Evolutionary conservation across 2,888 invertebrate species (phyloP).

Genomic region (Eristalis pertinax): DNA sequence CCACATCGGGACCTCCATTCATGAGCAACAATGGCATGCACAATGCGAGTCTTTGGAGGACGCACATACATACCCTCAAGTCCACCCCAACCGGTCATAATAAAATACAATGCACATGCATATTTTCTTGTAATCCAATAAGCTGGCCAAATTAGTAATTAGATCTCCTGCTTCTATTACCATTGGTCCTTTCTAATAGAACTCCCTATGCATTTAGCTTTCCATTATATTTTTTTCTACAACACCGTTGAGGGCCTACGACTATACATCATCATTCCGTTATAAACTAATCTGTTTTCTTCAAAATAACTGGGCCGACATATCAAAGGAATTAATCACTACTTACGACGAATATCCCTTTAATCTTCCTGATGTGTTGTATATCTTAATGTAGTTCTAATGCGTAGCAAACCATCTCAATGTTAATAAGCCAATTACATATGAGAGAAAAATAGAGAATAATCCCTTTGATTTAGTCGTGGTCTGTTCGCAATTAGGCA

Average conservation of each 20-base stretch:
- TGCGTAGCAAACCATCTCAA: conserved; percentile 11
- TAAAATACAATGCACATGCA: too few relatives aligned
- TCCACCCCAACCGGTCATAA: too few relatives aligned
- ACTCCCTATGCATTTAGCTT: neutral
- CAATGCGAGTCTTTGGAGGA: too few relatives aligned
- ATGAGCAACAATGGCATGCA: too few relatives aligned
- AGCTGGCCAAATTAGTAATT: neutral
- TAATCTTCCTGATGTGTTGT: conserved; percentile 27
- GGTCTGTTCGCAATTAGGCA: neutral
- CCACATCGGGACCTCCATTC: too few relatives aligned
- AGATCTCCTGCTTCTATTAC: neutral
- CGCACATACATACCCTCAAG: too few relatives aligned
- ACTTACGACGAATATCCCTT: conserved; percentile 11
- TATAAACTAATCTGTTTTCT: conserved; percentile 3
- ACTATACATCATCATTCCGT: conserved; percentile 1
- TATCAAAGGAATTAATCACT: conserved; percentile 15
- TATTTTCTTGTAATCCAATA: too few relatives aligned
- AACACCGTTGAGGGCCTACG: neutral
- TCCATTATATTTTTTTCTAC: neutral
- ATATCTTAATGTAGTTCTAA: conserved; percentile 18
- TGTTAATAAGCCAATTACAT: conserved; percentile 25
- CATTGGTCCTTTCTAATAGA: neutral
- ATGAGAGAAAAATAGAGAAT: neutral
- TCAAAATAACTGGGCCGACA: neutral
- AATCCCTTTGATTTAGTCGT: neutral